Base-by-base conservation (phyloP, 2,113 vertebrate species). In the Corvus cornix region DNA sequence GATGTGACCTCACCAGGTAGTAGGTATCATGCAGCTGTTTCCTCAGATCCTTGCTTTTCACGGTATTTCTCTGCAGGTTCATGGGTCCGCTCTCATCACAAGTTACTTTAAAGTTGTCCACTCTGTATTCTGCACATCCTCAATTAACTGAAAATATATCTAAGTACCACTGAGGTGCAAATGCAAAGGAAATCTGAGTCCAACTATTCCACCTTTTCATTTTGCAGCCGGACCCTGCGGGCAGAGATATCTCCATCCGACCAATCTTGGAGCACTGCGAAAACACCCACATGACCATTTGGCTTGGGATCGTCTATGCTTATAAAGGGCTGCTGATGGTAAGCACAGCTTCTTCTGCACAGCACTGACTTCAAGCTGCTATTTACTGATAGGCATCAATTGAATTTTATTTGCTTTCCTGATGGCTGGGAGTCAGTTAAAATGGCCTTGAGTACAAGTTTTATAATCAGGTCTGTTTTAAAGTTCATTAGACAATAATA, bases 301-400 rank as follows among this genome's bases (percentile, higher is more conserved):
- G 99, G 99, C 99, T 99, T 69, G 99, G 99, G 80, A 99, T 99
- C 56, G 99, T 99, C 92, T 99, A 99, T 30, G 99, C 99, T 94
- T 99, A 99, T 96, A 99, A 99, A 98, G 99, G 99, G 63, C 98
- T 99, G 94, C 99, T 99, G 76, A 99, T 99, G 99, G 99, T 99
- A 98, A 98, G 99, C 56, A 70, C 55, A 58, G 39, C n/a, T 83
- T 60, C 35, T 59, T 91, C 86, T 96, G 49, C 53, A 66, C 35
- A 51, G 37, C 28, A 14, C 66, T 67, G 39, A 17, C 59, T 86
- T 82, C 83, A 75, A 58, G 31, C 58, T 91, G 66, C 41, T 86
- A 0, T 48, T 77, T 59, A 30, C 63, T 88, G 27, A 20, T 30
- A 23, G 60, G 33, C 49, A n/a, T 46, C 41, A 64, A 58, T 12